These are phyloP conservation scores for Oreochromis aureus DNA, from an alignment of 2,113 vertebrate species.

Conservation along the genomic window DNA sequence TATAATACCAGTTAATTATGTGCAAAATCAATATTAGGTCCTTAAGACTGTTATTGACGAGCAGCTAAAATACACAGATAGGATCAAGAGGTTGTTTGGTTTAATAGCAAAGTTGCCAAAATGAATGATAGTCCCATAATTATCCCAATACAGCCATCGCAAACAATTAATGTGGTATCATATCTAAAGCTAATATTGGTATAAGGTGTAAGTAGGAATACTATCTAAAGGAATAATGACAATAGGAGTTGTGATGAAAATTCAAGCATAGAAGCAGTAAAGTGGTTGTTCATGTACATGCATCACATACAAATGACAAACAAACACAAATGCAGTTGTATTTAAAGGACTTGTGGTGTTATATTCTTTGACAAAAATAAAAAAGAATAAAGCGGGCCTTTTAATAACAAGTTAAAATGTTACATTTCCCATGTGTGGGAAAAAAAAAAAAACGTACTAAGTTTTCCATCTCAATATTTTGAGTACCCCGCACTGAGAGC, in stretches of 20 bases:
- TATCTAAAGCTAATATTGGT: neutral
- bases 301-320: neutral
- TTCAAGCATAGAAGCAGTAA: neutral
- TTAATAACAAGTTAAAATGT: neutral
- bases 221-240: neutral
- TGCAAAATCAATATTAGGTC: neutral
- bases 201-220: neutral
- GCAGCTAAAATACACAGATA: neutral
- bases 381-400: neutral
- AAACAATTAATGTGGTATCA: neutral
- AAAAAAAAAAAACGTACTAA: neutral
- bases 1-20: neutral
- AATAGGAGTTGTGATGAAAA: neutral
- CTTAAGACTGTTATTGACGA: neutral
- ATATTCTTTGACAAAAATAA: neutral
- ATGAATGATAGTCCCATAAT: too few species aligned
- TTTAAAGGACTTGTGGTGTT: neutral
- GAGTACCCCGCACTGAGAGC: slow-evolving; percentile 47
- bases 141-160: too few species aligned
- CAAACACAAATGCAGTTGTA: neutral
- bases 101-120: neutral
- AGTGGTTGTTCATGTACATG: neutral
- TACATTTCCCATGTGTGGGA: slow-evolving; percentile 3
- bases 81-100: neutral
- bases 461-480: slow-evolving; percentile 21